Evolutionary conservation across 2,888 invertebrate genomes (phyloP).

Genomic region (Chloroclystis v-ata): DNA sequence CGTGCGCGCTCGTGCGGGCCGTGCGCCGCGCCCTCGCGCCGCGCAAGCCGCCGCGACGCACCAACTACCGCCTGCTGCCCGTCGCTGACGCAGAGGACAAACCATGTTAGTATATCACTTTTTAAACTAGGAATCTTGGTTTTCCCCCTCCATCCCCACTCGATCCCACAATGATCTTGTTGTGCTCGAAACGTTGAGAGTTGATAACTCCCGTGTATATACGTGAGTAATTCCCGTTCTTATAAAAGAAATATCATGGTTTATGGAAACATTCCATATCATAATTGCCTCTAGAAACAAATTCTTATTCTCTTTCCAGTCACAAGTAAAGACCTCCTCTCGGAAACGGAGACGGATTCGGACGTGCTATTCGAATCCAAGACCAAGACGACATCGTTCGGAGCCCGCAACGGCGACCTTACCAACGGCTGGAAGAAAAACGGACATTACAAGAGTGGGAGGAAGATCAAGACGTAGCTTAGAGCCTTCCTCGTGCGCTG

Average conservation of each 20-base stretch:
- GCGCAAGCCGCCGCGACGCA: slow-evolving; percentile 73
- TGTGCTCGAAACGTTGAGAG: no score
- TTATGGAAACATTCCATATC: no score
- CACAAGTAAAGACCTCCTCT: slow-evolving; percentile 79
- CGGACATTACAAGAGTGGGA: slow-evolving; percentile 67
- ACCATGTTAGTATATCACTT: slow-evolving; percentile 70
- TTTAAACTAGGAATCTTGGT: no score
- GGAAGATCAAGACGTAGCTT: slow-evolving; percentile 68
- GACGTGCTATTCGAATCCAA: slow-evolving; percentile 90
- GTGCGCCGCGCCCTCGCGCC: slow-evolving; percentile 77
- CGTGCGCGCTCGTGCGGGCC: slow-evolving; percentile 71
- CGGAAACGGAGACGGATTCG: slow-evolving; percentile 90
- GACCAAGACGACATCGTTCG: slow-evolving; percentile 74
- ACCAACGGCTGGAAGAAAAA: slow-evolving; percentile 77
- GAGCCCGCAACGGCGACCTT: slow-evolving; percentile 64
- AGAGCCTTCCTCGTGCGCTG: slow-evolving; percentile 32
- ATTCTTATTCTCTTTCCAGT: slow-evolving; percentile 60
- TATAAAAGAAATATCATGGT: no score
- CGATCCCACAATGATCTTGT: no score
- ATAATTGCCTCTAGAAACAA: not conserved
- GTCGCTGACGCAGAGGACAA: slow-evolving; percentile 84
- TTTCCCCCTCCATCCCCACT: no score
- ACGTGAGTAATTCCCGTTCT: no score
- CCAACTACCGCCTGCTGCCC: slow-evolving; percentile 84
- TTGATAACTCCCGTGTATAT: no score